Evolutionary conservation across 1,140 invertebrate species (phyloP).

Genomic region (Lordiphosa mommai): DNA sequence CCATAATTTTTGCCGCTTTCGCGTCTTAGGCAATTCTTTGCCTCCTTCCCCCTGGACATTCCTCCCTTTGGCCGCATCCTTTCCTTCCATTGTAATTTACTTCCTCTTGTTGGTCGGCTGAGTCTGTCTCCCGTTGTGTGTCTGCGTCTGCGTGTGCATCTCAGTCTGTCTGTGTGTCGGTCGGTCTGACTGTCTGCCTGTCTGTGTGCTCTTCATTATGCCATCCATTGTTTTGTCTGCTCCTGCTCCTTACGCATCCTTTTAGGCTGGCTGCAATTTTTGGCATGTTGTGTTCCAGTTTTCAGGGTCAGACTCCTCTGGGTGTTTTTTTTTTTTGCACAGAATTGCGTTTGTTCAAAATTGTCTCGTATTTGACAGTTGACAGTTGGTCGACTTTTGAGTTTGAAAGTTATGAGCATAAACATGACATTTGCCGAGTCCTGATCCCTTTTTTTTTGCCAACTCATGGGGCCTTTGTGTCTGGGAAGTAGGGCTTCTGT

Average conservation of each 20-base stretch:
- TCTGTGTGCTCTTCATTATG: constrained; percentile 67
- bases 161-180: constrained; percentile 10
- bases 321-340: constrained; percentile 1
- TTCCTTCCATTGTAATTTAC: constrained; percentile 61
- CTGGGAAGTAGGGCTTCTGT: not conserved
- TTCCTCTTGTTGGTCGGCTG: constrained; percentile 55
- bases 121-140: constrained; percentile 31
- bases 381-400: constrained; percentile 77
- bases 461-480: constrained; percentile 21
- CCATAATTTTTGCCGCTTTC: constrained; percentile 63
- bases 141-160: constrained; percentile 22
- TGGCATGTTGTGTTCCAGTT: constrained; percentile 64
- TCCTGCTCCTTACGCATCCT: constrained; percentile 24
- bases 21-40: constrained; percentile 18
- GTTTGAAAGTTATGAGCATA: constrained; percentile 77
- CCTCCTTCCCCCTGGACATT: constrained; percentile 8
- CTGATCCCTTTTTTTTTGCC: constrained; percentile 28
- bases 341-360: constrained; percentile 35
- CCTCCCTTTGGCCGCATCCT: constrained; percentile 42
- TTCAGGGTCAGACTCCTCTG: constrained; percentile 58
- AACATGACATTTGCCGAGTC: constrained; percentile 59
- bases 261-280: constrained; percentile 36
- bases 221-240: constrained; percentile 54
- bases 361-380: constrained; percentile 74
- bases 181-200: constrained; percentile 5